A percentile compares a stretch with the other conserved stretches of the same genome.
Evolutionary conservation across 2,888 invertebrate species (phyloP).

Genomic region (Eurytoma adleriae): DNA sequence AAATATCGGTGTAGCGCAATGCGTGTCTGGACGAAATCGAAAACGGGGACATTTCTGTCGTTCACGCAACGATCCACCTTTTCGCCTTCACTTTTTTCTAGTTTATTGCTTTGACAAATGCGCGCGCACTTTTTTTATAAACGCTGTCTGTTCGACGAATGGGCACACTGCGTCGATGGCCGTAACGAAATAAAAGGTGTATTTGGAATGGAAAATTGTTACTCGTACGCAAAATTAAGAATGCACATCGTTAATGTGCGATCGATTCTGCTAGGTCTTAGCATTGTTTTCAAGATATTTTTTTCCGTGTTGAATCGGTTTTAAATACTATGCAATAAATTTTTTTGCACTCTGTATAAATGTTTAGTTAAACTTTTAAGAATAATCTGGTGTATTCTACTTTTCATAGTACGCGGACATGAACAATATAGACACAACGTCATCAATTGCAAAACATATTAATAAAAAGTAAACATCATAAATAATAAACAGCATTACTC

Average conservation of each 20-base stretch:
- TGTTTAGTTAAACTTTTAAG: too few species aligned
- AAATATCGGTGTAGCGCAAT: slow-evolving; percentile 3
- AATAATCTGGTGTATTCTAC: too few species aligned
- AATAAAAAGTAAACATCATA: too few species aligned
- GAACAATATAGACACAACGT: too few species aligned
- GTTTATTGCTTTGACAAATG: slow-evolving; percentile 25
- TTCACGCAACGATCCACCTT: slow-evolving; percentile 27
- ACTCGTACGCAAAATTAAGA: slow-evolving; percentile 11
- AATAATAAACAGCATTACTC: too few species aligned
- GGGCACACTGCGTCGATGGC: neutral
- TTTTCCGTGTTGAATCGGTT: too few species aligned
- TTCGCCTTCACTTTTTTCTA: slow-evolving; percentile 3
- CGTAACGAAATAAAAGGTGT: too few species aligned
- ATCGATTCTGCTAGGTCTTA: slow-evolving; percentile 7
- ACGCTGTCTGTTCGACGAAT: neutral
- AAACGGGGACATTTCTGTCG: slow-evolving; percentile 25
- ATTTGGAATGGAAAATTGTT: neutral
- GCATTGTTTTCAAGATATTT: neutral
- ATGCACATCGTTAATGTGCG: slow-evolving; percentile 16
- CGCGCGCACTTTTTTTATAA: neutral
- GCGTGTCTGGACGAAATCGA: slow-evolving; percentile 17
- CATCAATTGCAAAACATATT: too few species aligned
- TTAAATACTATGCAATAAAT: too few species aligned
- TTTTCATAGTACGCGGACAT: too few species aligned
- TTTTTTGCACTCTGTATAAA: too few species aligned